Base-by-base conservation (phyloP, 2,888 invertebrate genomes). In the Mystacides longicornis region DNA sequence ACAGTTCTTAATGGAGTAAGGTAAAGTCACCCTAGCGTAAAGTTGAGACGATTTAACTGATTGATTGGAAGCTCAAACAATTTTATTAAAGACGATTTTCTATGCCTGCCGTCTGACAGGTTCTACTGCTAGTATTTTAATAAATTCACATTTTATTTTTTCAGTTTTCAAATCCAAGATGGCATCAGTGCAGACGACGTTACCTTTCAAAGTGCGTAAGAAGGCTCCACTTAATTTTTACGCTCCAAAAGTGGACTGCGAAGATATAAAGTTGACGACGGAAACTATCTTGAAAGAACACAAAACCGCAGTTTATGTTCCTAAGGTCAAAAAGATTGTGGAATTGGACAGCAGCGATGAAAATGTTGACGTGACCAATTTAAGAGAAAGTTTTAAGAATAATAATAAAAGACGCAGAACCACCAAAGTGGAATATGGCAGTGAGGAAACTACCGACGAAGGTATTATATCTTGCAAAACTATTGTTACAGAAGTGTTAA, bases 171-270 rank as follows among this genome's bases (percentile, higher is more conserved):
- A 11, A 7, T 19, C 16, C 18, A 23, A 48, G 72, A 77, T 76
- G 76, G 69, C 75, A 52, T 66, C 71, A 23, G 63, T 73, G 16
- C 80, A 81, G 66, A 69, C 71, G 31, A 71, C 69, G 1, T 74
- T 81, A 56, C 71, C 75, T 7, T 81, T 80, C 61, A 73, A 70
- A 61, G 67, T 73, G 22, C 71, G 77, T 11, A 81, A 81, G 63
- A 77, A 71, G 58, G 67, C 71, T 3, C 64, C 66, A 59, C 55
- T 64, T 50, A 51, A 31, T 9, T 61, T 61, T 43, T 61, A 61
- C 46, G 43, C 58, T 0, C 22, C 51, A 1, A 61, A 61, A 49
- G n/a, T 23, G 18, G 54, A 51, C 5, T n/a, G 16, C n/a, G n/a
- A 37, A 21, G 52, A 58, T 16, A 31, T 50, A n/a, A 49, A 27